Evolutionary conservation across 2,888 invertebrate genomes (phyloP), one percentile per base, ranked within the genome.

Genomic region (Melanchra persicariae): DNA sequence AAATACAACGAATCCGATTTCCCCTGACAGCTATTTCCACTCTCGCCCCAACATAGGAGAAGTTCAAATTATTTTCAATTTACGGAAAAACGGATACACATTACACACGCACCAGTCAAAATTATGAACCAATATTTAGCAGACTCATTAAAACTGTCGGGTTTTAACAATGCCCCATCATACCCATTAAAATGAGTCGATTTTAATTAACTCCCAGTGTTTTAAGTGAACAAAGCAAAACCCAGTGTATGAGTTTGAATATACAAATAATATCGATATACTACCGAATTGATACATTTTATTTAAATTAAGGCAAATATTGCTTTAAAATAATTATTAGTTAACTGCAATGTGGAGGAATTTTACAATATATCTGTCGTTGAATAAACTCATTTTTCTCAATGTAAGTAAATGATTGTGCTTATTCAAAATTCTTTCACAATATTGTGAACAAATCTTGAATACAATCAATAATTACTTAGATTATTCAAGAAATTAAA

Each of bases 201-300:
- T 62, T 63, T 64, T 73, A 68, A 78, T 77, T 45, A 78, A 73
- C 12, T 45, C 2, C 8, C 47, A 43, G 9, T 57, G 34, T 5
- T 6, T 17, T 12, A n/a, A 30, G 3, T 19, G 4, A 40, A 47
- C 22, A 61, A 61, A 59, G 5, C 7, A 49, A 9, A 45, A 43
- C 17, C 12, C 19, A 12, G 10, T 22, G 49, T 40, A 40, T 34
- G 15, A 22, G 26, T 40, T 69, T 19, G 6, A 63, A 17, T 47
- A 19, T 7, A 40, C 22, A 73, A 60, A 74, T 34, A 59, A 26
- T 47, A 43, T 30, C 26, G 1, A 26, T 17, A 66, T 22, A 5
- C 10, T 12, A 17, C 43, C 10, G 19, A 54, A 47, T 47, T 1
- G 0, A 54, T 45, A 9, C 15, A 22, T 26, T 4, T 9, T 15